Base-by-base conservation (phyloP, 1,140 invertebrate species). In the Drosophila obscura region DNA sequence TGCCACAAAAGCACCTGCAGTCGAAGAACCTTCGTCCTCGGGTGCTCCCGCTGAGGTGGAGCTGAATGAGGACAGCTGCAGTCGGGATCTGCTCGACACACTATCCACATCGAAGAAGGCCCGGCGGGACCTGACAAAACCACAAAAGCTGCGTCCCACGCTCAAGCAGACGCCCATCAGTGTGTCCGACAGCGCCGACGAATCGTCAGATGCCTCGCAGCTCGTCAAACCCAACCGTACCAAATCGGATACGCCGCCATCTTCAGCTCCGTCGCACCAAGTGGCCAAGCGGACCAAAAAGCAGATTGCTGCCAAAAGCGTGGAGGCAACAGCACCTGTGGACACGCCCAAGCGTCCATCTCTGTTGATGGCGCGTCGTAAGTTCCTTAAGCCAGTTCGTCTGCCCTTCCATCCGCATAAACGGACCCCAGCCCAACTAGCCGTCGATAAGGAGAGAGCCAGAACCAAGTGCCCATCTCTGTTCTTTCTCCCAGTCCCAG, bases 231-330 rank as follows among this genome's bases (percentile, higher is more conserved):
- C 19, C 1, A 19, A 19, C 2, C 19, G 89, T 11, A 66, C 51
- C 41, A 71, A 66, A 9, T 66, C 64, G 2, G 46, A 39, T 0
- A 69, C 73, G 13, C 72, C 80, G 4, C 19, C 19, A 19, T 19
- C 19, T 19, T 19, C 19, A 19, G 19, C 19, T 19, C 55, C 66
- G 8, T 11, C 53, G 35, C 35, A 11, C 9, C 24, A 39, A 35
- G 19, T 31, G 6, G 24, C 91, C 2, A 87, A 81, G 13, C 91
- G 89, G 26, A 80, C 81, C 35, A 91, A 91, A 9, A 91, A 91
- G 41, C 71, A 83, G 49, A 67, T 74, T 15, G 11, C 52, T 11
- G 50, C 56, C 15, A 75, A 52, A n/a, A 52, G 6, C 48, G 58
- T 75, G 0, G 59, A 60, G 2, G 19, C 19, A 0, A 16, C 16